Evolutionary conservation across 2,113 vertebrate species (phyloP).

Genomic region (Geococcyx californianus): DNA sequence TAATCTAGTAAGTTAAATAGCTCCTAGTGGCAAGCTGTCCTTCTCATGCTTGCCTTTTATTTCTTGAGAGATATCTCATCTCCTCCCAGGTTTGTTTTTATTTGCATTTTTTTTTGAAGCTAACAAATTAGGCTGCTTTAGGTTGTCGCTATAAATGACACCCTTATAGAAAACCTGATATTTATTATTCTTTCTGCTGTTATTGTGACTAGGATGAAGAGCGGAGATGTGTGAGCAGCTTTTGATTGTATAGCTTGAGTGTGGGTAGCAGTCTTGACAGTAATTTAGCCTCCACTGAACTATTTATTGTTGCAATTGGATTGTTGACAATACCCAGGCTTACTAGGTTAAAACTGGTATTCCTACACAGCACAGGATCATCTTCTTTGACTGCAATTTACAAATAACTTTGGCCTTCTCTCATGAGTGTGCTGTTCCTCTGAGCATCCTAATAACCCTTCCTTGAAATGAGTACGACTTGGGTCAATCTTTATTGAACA

Average conservation of each 20-base stretch:
- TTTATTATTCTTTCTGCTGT: background rate
- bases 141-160: background rate
- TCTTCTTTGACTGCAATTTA: background rate
- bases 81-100: background rate
- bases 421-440: background rate
- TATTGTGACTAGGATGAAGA: background rate
- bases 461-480: background rate
- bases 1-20: background rate
- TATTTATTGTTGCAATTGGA: background rate
- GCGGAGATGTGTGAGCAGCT: background rate
- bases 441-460: background rate
- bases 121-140: background rate
- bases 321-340: background rate
- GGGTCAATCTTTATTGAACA: background rate
- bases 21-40: background rate
- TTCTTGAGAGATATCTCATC: background rate
- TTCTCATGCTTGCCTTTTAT: background rate
- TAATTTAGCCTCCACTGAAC: background rate
- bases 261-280: background rate
- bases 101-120: background rate
- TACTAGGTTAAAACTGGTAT: background rate
- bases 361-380: background rate
- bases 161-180: background rate
- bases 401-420: background rate
- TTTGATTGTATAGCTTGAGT: background rate